Base-by-base conservation (phyloP, 1,140 invertebrate species). In the Rhopalosiphum padi region DNA sequence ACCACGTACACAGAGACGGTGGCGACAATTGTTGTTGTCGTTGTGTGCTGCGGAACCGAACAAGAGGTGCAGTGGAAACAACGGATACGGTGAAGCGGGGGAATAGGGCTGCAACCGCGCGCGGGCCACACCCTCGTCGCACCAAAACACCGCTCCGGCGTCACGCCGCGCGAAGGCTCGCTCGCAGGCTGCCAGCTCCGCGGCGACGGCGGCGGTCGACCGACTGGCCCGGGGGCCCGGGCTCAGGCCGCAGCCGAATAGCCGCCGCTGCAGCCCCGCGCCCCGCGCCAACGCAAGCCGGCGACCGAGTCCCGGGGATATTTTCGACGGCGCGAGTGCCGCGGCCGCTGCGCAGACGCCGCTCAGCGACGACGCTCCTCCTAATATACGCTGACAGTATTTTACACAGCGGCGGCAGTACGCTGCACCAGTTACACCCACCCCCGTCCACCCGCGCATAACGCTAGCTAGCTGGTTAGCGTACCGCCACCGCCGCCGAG, bases 361-460 rank as follows among this genome's bases (percentile, higher is more conserved):
- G 15, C 23, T 43, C 25, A 43, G 25, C 87, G 35, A 43, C 55
- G 30, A 90, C 53, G 35, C 53, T 53, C 48, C 87, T 89, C 46
- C 48, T 55, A 53, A 22, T 88, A 88, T n/a, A 87, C n/a, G 89
- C 37, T 41, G 89, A 89, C 22, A 35, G 87, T 25, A 55, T 68
- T 43, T 41, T 37, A 35, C 55, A 43, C 89, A 15, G 89, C 53
- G 25, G 53, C 23, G 41, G 89, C 9, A 30, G 53, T 60, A 60
- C 53, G 89, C 89, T 90, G 89, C 89, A 90, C 53, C 89, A 90
- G 89, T 90, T 55, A 90, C 60, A 68, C 53, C 89, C 89, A 43
- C 48, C 48, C 53, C 53, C 41, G 37, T 21, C 25, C 41, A 4
- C 11, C 89, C 37, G 30, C 55, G 23, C 51, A 25, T 25, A 41